Percentiles rank a stretch among this genome's conserved stretches.
Conservation (phyloP, 2,797 vertebrate genomes). For the Hipposideros larvatus region DNA sequence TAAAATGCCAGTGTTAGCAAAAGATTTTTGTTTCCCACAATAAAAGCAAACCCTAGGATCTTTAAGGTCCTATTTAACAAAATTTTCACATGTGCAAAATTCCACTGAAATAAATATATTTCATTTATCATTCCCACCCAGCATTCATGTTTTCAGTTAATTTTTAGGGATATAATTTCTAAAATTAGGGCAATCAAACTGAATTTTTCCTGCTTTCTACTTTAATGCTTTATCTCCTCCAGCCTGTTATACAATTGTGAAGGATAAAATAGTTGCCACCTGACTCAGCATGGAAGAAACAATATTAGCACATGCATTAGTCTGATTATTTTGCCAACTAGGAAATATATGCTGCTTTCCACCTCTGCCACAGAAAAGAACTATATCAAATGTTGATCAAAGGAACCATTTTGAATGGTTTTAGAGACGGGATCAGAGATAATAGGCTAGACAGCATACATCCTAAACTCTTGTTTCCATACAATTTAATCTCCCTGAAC, state of each 20-base stretch:
- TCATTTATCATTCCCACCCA: conserved; percentile 66
- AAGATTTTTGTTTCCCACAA: conserved; percentile 60
- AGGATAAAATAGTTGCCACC: conserved; percentile 75
- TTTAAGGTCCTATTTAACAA: conserved; percentile 66
- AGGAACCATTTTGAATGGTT: conserved; percentile 83
- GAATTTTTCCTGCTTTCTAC: conserved; percentile 62
- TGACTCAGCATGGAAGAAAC: conserved; percentile 86
- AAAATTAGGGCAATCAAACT: conserved; percentile 65
- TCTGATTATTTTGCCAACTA: background rate
- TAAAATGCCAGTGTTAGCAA: conserved; percentile 67
- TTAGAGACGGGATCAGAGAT: conserved; percentile 79
- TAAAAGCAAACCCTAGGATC: conserved; percentile 73
- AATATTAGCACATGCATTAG: conserved; percentile 80
- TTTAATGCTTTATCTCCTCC: conserved; percentile 70
- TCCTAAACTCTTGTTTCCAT: conserved; percentile 83
- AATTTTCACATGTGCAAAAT: conserved; percentile 77
- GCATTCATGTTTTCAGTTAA: conserved; percentile 63
- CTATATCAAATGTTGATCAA: conserved; percentile 66
- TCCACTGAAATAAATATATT: conserved; percentile 74
- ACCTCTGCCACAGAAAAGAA: conserved; percentile 71
- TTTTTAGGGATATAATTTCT: conserved; percentile 70
- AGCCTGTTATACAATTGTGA: conserved; percentile 34
- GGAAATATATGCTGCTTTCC: conserved; percentile 76
- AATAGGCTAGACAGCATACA: conserved; percentile 84
- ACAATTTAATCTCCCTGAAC: conserved; percentile 66